Conservation (phyloP, 2,888 invertebrate genomes). For the Acanthosoma haemorrhoidale region DNA sequence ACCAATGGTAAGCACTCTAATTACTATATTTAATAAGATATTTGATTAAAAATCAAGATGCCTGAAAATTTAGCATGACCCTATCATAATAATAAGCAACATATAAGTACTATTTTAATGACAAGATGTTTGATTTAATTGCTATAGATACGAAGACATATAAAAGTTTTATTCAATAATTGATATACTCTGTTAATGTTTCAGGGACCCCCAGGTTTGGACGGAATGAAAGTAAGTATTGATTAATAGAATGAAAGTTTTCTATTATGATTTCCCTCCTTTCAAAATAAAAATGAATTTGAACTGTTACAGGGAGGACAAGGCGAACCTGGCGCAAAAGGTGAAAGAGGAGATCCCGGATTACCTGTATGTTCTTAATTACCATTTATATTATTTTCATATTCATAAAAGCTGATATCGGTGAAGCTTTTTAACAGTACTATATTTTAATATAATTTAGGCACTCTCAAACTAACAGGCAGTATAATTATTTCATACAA, state of each 20-base stretch:
- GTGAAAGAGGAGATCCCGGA: constrained; percentile 89
- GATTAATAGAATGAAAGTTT: too few relatives aligned
- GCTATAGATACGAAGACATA: neutral
- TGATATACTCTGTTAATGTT: constrained; percentile 44
- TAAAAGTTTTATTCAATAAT: neutral
- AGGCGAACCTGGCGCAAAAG: constrained; percentile 86
- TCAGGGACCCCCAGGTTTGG: constrained; percentile 89
- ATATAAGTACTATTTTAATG: neutral
- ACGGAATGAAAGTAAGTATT: constrained; percentile 89
- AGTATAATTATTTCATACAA: too few relatives aligned
- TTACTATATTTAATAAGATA: neutral
- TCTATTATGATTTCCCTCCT: neutral
- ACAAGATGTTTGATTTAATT: neutral
- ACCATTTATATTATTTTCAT: constrained; percentile 42
- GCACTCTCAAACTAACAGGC: too few relatives aligned
- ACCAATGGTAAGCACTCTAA: neutral
- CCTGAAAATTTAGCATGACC: neutral
- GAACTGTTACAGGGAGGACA: constrained; percentile 69
- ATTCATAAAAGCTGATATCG: too few relatives aligned
- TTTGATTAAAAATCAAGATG: neutral
- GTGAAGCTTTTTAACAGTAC: too few relatives aligned
- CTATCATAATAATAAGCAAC: neutral
- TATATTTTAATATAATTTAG: too few relatives aligned
- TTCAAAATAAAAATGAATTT: neutral
- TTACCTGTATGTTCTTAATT: constrained; percentile 65